Percentiles rank a stretch among this genome's conserved stretches.
These are phyloP conservation scores for Cabera pusaria DNA, from an alignment of 2,888 invertebrate genomes.

Conservation along the genomic window DNA sequence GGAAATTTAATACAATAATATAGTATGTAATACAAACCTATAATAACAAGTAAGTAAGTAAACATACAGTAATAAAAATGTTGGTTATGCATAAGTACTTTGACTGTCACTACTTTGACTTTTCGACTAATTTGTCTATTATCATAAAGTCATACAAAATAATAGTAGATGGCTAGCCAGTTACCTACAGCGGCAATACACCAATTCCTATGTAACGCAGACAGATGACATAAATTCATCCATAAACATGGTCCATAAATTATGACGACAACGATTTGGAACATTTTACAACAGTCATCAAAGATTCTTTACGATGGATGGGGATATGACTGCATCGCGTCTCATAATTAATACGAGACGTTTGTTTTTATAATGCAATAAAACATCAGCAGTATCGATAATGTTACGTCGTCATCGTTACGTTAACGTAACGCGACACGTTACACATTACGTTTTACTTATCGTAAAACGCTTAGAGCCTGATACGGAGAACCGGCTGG, in stretches of 20 bases:
- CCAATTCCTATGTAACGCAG: conserved; percentile 33
- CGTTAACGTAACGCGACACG: conserved; percentile 44
- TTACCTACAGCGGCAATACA: conserved; percentile 30
- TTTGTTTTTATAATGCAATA: conserved; percentile 80
- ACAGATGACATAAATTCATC: conserved; percentile 70
- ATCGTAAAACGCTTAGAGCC: conserved; percentile 44
- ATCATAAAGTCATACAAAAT: too few relatives aligned
- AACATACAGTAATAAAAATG: too few relatives aligned
- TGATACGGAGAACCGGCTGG: conserved; percentile 5
- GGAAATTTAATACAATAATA: too few relatives aligned
- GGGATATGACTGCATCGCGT: conserved; percentile 70
- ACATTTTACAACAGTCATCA: conserved; percentile 80
- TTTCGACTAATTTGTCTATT: too few relatives aligned
- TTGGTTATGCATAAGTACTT: too few relatives aligned
- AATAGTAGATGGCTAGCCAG: too few relatives aligned
- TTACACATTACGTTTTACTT: conserved; percentile 50
- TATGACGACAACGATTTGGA: conserved; percentile 80
- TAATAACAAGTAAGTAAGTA: too few relatives aligned
- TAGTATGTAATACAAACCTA: too few relatives aligned
- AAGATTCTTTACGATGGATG: conserved; percentile 78
- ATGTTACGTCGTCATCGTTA: conserved; percentile 60
- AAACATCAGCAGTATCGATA: conserved; percentile 69
- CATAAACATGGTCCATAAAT: conserved; percentile 82
- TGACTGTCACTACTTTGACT: too few relatives aligned
- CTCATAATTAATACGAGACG: conserved; percentile 80